Base-by-base conservation (phyloP, 2,113 vertebrate genomes). In the Colius striatus region DNA sequence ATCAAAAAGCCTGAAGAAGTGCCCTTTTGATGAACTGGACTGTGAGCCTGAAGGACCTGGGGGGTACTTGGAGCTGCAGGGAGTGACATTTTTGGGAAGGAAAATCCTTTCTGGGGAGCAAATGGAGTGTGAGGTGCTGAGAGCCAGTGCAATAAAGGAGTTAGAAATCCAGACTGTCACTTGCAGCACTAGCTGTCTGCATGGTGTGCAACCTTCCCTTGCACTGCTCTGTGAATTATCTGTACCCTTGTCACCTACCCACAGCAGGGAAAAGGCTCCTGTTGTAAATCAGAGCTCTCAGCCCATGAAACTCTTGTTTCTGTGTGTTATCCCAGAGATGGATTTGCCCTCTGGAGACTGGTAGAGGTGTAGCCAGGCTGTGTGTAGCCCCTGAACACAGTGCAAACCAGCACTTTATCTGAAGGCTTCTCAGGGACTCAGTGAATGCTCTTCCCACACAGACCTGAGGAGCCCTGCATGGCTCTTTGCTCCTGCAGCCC, bases 181-280 rank as follows among this genome's bases (percentile, higher is more conserved):
- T 67, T 29, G 11, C 13, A 16, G 45, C 0, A 1, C 41, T 43
- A 78, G 71, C 51, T 67, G 36, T 43, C 41, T 81, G 21, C 63
- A 22, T 1, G 1, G 34, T 26, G 21, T 29, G 43, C 1, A 6
- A 29, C 55, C 78, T 62, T 53, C 32, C 45, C 1, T 1, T 29
- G 9, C 6, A 50, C 47, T 15, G 27, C 26, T 65, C 0, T 38
- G 6, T 9, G 25, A 32, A 21, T 13, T 47, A 8, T 18, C 65
- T 26, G 20, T 60, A 3, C 41, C 48, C 27, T 87, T 51, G 55
- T 62, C 51, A n/a, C 55, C 45, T 53, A 65, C 47, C 20, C 19
- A 10, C 32, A 62, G 34, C 57, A 65, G 34, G 27, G 22, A 75
- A 38, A 47, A 57, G 19, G 38, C 5, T 60, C 15, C 26, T 48